Conservation (phyloP, 2,888 invertebrate genomes). For the Lagria hirta region DNA sequence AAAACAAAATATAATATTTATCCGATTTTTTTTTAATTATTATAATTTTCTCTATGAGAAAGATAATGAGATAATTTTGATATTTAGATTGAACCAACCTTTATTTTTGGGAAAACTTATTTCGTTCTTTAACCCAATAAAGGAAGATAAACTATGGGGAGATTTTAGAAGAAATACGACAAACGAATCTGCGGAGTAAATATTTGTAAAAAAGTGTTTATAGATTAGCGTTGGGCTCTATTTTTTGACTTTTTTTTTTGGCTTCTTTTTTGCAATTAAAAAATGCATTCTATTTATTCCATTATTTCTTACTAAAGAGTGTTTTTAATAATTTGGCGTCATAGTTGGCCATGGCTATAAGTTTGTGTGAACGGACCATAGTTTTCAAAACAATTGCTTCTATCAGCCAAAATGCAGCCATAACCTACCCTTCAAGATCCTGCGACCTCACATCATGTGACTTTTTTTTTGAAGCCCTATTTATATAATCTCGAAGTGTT, state of each 20-base stretch:
- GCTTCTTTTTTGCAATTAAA: conserved; percentile 4
- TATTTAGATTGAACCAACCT: conserved; percentile 64
- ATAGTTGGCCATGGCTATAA: too few relatives aligned
- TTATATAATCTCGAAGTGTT: too few relatives aligned
- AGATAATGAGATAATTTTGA: conserved; percentile 17
- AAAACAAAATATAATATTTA: background rate
- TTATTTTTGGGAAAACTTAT: conserved; percentile 64
- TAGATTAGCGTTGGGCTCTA: conserved; percentile 19
- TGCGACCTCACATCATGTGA: too few relatives aligned
- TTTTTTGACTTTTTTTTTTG: conserved; percentile 8
- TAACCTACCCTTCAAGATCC: too few relatives aligned
- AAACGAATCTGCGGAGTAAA: conserved; percentile 36
- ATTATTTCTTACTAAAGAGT: too few relatives aligned
- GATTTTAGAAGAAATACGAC: conserved; percentile 14
- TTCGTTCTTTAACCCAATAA: conserved; percentile 58
- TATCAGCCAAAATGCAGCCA: too few relatives aligned
- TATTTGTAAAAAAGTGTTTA: conserved; percentile 33
- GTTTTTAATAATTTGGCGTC: too few relatives aligned
- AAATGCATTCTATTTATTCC: too few relatives aligned
- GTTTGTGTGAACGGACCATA: too few relatives aligned
- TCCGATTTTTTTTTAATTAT: conserved; percentile 4
- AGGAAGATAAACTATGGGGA: conserved; percentile 10
- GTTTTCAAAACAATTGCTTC: too few relatives aligned
- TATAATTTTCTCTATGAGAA: conserved; percentile 9
- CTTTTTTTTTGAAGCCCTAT: too few relatives aligned